Conservation (phyloP, 1,140 invertebrate genomes). For the Heliconius hermathena region DNA sequence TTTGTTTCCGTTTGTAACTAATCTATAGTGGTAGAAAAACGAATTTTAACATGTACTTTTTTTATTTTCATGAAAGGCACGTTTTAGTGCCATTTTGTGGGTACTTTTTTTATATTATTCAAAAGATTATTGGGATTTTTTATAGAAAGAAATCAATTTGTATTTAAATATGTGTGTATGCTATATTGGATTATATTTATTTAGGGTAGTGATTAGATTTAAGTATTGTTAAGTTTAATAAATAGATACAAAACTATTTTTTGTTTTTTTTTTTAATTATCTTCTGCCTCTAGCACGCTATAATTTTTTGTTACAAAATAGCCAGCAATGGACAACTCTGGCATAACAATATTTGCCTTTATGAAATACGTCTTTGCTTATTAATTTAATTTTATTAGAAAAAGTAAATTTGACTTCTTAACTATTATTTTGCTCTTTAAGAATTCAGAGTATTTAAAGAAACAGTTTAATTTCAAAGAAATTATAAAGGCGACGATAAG, state of each 20-base stretch:
- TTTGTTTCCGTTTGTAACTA: slow-evolving; percentile 25
- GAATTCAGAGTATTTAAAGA: too few relatives aligned
- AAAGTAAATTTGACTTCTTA: too few relatives aligned
- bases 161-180: slow-evolving; percentile 50
- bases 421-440: too few relatives aligned
- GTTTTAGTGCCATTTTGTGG: slow-evolving; percentile 70
- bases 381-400: too few relatives aligned
- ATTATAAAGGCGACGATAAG: too few relatives aligned
- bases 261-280: slow-evolving; percentile 5
- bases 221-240: slow-evolving; percentile 72
- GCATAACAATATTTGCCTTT: too few relatives aligned
- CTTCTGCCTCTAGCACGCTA: too few relatives aligned
- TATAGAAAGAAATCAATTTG: background rate
- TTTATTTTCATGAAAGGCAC: slow-evolving; percentile 49
- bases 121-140: background rate
- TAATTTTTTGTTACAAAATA: too few relatives aligned
- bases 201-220: slow-evolving; percentile 56
- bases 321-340: too few relatives aligned
- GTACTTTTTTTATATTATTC: background rate
- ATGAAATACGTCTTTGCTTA: too few relatives aligned
- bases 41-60: slow-evolving; percentile 9
- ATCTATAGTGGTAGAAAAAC: slow-evolving; percentile 16
- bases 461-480: too few relatives aligned
- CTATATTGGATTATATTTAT: slow-evolving; percentile 57
- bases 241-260: slow-evolving; percentile 39